These are phyloP conservation scores for Xiphophorus hellerii DNA, from an alignment of 2,113 vertebrate species.

Conservation along the genomic window DNA sequence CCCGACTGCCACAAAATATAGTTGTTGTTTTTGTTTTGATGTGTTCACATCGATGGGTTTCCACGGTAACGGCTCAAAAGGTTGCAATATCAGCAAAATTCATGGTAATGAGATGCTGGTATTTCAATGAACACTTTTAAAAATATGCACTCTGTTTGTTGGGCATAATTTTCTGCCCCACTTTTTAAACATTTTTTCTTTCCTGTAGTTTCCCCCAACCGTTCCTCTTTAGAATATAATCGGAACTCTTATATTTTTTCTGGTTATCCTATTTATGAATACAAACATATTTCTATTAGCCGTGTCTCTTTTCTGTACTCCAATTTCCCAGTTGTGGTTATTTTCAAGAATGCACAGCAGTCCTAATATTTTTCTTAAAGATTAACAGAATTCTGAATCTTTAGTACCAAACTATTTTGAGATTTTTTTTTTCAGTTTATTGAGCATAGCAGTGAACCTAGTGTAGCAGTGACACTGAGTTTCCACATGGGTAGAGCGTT, in stretches of 20 bases:
- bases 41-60: conserved; percentile 36
- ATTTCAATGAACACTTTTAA: conserved; percentile 11
- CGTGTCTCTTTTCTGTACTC: neutral
- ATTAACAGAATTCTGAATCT: neutral
- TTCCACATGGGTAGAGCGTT: neutral
- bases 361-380: too few species aligned
- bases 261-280: neutral
- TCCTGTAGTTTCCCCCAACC: neutral
- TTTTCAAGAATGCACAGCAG: neutral
- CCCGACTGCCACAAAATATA: conserved; percentile 54
- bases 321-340: neutral
- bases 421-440: neutral
- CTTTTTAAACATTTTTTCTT: neutral
- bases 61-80: conserved; percentile 44
- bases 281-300: neutral
- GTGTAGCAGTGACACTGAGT: neutral
- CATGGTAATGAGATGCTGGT: conserved; percentile 41
- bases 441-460: neutral
- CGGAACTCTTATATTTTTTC: neutral
- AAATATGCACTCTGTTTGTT: neutral
- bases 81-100: conserved; percentile 44
- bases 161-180: neutral
- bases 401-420: neutral
- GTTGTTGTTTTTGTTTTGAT: conserved; percentile 64
- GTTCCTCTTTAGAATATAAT: neutral